Evolutionary conservation across 2,797 vertebrate genomes (phyloP), one percentile per base, ranked within the genome.

Genomic region (Mionectes olivaceus): DNA sequence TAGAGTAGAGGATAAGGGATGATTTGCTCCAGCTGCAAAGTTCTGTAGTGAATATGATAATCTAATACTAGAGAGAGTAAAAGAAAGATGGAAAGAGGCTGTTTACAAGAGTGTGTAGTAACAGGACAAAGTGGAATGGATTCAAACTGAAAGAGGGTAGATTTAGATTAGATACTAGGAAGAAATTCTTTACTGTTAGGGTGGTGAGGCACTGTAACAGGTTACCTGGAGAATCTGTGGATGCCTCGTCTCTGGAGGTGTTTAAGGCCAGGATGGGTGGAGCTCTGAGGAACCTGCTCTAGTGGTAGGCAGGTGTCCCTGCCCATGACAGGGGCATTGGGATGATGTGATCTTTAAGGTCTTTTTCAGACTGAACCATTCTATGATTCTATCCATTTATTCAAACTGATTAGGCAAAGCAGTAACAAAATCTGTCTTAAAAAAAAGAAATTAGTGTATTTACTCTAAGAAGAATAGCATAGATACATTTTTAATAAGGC

Each of bases 241-340:
- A 33, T 64, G 14, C 24, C 19, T 19, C 18, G 0, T 78, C 5
- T 22, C 11, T 84, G 33, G 22, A 78, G 46, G 22, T 71, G 22
- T 59, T 59, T 35, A 33, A 53, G 33, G 10, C 22, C 22, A 28
- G 39, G 52, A 14, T 7, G n/a, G 15, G 10, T 78, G 65, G 30
- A 46, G 43, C 32, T 27, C 30, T 65, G 32, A 47, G 17, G 24
- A 57, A 1, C 21, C 65, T 65, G 30, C 3, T 7, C 10, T 8
- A 47, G 11, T 47, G 22, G 49, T 52, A 9, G 49, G 6, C 32
- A 53, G 12, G 7, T 83, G 44, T 39, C 37, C 17, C 18, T 65
- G 14, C 18, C 52, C 4, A 1, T 41, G 30, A 33, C 37, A 46
- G n/a, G 28, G 30, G 10, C 1, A 0, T 32, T 57, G 18, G 30